Evolutionary conservation across 1,140 invertebrate genomes (phyloP), one percentile per base, ranked within the genome.

Genomic region (Sycobia sp.): DNA sequence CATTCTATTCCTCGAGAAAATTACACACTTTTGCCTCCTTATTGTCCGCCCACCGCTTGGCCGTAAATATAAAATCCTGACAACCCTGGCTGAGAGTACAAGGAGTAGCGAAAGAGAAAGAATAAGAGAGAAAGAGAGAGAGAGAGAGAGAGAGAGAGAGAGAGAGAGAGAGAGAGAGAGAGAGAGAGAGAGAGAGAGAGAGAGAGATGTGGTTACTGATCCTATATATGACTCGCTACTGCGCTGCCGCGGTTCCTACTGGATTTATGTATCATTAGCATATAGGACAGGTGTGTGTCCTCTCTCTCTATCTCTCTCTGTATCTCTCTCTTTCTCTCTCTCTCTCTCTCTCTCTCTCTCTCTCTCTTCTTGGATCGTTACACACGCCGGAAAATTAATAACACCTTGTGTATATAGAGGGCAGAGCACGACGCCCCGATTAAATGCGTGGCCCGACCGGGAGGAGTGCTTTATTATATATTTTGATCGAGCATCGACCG

Each of bases 331-430:
- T n/a, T n/a, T 3, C n/a, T 47, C 22, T 1, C 47, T 59, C 36
- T 49, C 23, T 47, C 23, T 58, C 36, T 58, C 10, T 27, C 25
- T 54, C n/a, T 25, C 39, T 54, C n/a, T 14, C 16, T 23, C 23
- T 11, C 9, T 54, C 9, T n/a, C n/a, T n/a, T n/a, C n/a, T n/a
- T n/a, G n/a, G n/a, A n/a, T n/a, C n/a, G n/a, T n/a, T n/a, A n/a
- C 27, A 20, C 2, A 39, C n/a, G 20, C 11, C 18, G n/a, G 14
- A 5, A 9, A 47, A 63, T 63, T 63, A 63, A 55, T 63, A 55
- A 55, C 51, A 54, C 32, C 43, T 63, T 63, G 51, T 63, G 56
- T n/a, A n/a, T n/a, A n/a, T n/a, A n/a, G n/a, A n/a, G n/a, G n/a
- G n/a, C n/a, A n/a, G 29, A 47, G 43, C 16, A 29, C 3, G 16